These are phyloP conservation scores for Megalops cyprinoides DNA, from an alignment of 2,797 vertebrate genomes.

Conservation along the genomic window DNA sequence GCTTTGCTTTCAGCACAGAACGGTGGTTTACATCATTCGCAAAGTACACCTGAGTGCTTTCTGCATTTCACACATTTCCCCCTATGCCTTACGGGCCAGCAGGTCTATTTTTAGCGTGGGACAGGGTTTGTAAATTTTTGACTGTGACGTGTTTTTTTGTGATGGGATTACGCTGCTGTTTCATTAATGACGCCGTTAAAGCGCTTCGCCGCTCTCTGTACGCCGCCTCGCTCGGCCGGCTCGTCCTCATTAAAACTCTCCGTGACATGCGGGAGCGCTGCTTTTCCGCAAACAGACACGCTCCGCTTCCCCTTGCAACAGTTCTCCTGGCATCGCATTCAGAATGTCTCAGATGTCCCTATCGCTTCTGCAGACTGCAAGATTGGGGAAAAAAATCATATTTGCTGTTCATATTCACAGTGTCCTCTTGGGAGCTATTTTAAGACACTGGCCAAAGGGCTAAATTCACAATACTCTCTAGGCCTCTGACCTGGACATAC, in stretches of 20 bases:
- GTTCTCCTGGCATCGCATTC: slow-evolving; percentile 1
- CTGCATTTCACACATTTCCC: neutral
- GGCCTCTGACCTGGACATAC: neutral
- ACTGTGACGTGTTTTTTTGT: slow-evolving; percentile 17
- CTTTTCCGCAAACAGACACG: neutral
- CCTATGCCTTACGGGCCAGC: neutral
- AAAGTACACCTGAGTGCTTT: too few species aligned
- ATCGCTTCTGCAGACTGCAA: neutral
- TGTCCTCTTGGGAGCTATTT: too few species aligned
- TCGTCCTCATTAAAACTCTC: slow-evolving; percentile 41
- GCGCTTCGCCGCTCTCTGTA: slow-evolving; percentile 8
- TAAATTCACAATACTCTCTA: too few species aligned
- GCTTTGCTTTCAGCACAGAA: neutral
- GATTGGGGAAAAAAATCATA: neutral
- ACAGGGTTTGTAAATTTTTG: slow-evolving; percentile 15
- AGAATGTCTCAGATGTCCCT: neutral
- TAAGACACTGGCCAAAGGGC: too few species aligned
- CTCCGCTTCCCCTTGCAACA: neutral
- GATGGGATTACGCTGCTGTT: slow-evolving; percentile 24
- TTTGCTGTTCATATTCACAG: neutral
- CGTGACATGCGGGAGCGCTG: slow-evolving; percentile 19
- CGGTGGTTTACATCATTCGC: neutral
- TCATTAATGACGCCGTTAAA: slow-evolving; percentile 29
- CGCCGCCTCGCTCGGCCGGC: neutral
- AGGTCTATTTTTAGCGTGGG: neutral